phyloP scores from a whole-genome alignment of 2,113 vertebrate species.

The Eupsittula cactorum region DNA sequence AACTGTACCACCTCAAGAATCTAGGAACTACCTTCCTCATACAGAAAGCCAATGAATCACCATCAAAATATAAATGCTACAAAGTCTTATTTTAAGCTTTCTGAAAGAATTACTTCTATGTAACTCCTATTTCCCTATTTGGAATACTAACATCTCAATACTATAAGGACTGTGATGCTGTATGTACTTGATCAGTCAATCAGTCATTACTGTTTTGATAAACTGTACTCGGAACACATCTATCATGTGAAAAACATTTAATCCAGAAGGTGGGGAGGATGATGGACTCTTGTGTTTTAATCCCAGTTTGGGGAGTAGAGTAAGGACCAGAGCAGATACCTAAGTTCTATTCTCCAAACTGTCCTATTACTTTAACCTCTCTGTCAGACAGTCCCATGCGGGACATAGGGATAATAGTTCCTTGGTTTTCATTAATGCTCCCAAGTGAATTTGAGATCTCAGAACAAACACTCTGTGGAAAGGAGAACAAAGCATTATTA shows the following conservation, averaged over 20 bases:
- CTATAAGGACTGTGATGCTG: fast-evolving
- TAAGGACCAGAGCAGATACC: background rate
- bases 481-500: background rate
- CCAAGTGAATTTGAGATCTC: background rate
- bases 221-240: background rate
- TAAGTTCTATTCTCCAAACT: background rate
- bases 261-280: background rate
- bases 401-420: background rate
- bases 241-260: background rate
- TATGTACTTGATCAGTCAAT: background rate
- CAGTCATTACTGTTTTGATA: background rate
- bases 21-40: background rate
- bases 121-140: background rate
- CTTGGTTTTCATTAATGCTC: background rate
- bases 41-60: background rate
- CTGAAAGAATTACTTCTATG: background rate
- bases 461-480: background rate
- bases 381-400: background rate
- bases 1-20: background rate
- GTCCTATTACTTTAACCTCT: background rate
- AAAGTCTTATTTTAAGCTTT: background rate
- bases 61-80: background rate
- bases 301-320: background rate
- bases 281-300: background rate
- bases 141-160: background rate